A percentile compares a stretch with the other conserved stretches of the same genome.
phyloP scores from a whole-genome alignment of 2,888 invertebrate species.

The Ramazzottius varieornatus region DNA sequence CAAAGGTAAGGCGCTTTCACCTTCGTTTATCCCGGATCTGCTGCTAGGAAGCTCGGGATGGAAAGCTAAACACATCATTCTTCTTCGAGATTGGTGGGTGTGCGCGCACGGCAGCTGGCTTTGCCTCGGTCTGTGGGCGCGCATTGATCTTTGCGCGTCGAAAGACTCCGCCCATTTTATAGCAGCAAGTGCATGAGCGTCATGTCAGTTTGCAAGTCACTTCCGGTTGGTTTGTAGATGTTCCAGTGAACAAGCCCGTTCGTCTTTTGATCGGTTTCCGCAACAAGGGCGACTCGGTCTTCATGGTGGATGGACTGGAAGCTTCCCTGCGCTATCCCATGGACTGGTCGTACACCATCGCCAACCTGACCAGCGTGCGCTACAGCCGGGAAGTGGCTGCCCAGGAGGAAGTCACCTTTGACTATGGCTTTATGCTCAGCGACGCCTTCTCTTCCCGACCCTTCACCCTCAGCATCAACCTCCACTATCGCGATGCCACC shows the following conservation, averaged over 20 bases:
- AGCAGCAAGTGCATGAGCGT: no score
- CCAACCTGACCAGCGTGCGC: constrained; percentile 76
- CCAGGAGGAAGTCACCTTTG: constrained; percentile 69
- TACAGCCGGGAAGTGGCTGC: constrained; percentile 68
- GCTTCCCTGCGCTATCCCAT: constrained; percentile 95
- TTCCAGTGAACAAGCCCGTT: constrained; percentile 68
- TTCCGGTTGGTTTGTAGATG: constrained; percentile 33
- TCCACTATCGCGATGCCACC: constrained; percentile 58
- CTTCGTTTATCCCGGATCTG: no score
- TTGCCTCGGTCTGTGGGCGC: no score
- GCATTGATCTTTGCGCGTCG: no score
- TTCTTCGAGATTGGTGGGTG: background rate
- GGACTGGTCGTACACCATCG: constrained; percentile 91
- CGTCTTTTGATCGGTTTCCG: constrained; percentile 85
- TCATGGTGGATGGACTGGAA: constrained; percentile 68
- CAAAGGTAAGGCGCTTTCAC: no score
- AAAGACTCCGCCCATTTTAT: no score
- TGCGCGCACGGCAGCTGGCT: no score
- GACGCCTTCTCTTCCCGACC: constrained; percentile 91
- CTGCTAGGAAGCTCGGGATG: no score
- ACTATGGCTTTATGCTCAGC: constrained; percentile 75
- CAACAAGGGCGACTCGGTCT: constrained; percentile 73
- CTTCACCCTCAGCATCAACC: constrained; percentile 71
- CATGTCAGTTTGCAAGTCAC: no score
- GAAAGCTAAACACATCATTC: background rate